phyloP scores from a whole-genome alignment of 1,140 invertebrate species.

The Danaus melanippus region DNA sequence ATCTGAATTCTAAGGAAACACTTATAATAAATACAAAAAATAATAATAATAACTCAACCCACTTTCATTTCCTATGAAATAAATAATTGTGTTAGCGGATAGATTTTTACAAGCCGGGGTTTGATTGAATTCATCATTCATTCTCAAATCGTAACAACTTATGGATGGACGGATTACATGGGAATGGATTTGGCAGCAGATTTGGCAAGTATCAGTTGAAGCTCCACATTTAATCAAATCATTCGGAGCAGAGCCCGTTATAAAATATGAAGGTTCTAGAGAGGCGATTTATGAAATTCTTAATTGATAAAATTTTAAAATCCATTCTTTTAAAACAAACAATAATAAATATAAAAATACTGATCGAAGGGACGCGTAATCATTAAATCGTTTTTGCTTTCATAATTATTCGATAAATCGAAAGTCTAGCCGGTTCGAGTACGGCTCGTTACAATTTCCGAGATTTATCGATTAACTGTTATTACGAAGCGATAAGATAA shows the following conservation, averaged over 20 bases:
- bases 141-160: constrained; percentile 14
- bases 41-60: no score
- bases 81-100: no score
- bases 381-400: no score
- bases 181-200: constrained; percentile 30
- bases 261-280: constrained; percentile 16
- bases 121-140: constrained; percentile 14
- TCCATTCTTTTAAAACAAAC: constrained; percentile 1
- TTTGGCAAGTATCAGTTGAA: constrained; percentile 21
- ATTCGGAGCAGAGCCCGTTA: constrained; percentile 25
- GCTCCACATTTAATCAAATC: constrained; percentile 23
- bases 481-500: constrained; percentile 11
- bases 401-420: no score
- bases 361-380: no score
- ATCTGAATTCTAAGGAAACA: no score
- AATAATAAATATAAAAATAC: background rate
- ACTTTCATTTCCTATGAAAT: no score
- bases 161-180: constrained; percentile 24
- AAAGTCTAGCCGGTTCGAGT: no score
- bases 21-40: no score
- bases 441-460: constrained; percentile 6
- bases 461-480: constrained; percentile 14
- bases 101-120: background rate
- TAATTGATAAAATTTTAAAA: background rate
- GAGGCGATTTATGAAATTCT: background rate